Conservation (phyloP, 2,797 vertebrate species). For the Pteropus rufus region DNA sequence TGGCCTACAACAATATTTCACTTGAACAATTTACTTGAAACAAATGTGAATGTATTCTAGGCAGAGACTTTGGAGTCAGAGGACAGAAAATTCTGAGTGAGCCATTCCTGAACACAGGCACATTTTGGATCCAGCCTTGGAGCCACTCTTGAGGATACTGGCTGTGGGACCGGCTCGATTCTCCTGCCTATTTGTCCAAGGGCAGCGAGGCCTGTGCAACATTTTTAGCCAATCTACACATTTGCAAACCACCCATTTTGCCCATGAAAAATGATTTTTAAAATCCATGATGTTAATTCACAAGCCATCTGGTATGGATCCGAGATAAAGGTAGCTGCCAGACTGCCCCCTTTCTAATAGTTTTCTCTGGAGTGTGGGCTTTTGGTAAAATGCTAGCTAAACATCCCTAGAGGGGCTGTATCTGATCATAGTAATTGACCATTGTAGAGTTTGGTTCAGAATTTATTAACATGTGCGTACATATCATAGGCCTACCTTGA, state of each 20-base stretch:
- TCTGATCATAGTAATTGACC: not conserved
- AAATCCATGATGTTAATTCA: not conserved
- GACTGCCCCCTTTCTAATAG: not conserved
- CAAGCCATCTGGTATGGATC: not conserved
- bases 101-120: rapidly evolving
- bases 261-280: not conserved
- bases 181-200: not conserved
- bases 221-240: not conserved
- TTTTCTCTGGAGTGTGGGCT: not conserved
- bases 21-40: not conserved
- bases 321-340: not conserved
- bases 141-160: not conserved
- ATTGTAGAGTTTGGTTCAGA: not conserved
- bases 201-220: not conserved
- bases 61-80: not conserved
- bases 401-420: not conserved
- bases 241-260: not conserved
- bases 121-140: not conserved
- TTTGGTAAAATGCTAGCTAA: not conserved
- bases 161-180: not conserved
- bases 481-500: not conserved
- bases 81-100: not conserved
- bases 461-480: not conserved
- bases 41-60: not conserved
- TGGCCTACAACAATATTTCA: not conserved